Base-by-base conservation (phyloP, 2,113 vertebrate species). In the Loxodonta africana region DNA sequence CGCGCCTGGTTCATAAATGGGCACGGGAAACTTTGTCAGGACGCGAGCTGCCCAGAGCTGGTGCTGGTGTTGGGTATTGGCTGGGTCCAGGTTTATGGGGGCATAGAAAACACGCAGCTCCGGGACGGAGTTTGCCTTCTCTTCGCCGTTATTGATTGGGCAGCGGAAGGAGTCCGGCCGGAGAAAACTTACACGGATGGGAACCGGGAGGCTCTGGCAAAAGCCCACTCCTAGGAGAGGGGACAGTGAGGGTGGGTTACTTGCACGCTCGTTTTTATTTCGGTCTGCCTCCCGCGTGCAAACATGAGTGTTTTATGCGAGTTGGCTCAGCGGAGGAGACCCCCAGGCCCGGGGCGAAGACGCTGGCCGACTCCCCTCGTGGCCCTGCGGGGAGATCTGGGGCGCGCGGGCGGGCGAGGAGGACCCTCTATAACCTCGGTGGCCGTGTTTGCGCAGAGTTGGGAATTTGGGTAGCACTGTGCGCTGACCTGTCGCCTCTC, bases 21-120 rank as follows among this genome's bases (percentile, higher is more conserved):
- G 97, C 95, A 94, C 81, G 91, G 91, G 95, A 98, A 98, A 98
- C 97, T 98, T 99, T 98, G 98, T 94, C 97, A 97, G 98, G 97
- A 98, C 97, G 77, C 71, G 71, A 88, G 94, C 93, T 88, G 97
- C 81, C 97, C 87, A 4, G 83, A 94, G 85, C 95, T 60, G 82
- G 82, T 83, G 96, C 83, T 89, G 33, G 71, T 28, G 93, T 86
- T 85, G 98, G 97, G 69, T 71, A 95, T 53, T 28, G 97, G 95
- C 91, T 23, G 48, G 76, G 93, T 93, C 93, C 91, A 85, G 94
- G 62, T 76, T 74, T 18, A 51, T 95, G 97, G 96, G 85, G 95
- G 96, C 94, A 71, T 5, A 67, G 93, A 78, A 37, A 37, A 65
- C 96, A 69, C 95, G 93, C 96, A 97, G 94, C 95, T 57, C 82